Evolutionary conservation across 2,888 invertebrate species (phyloP).

Genomic region (Pecten maximus): DNA sequence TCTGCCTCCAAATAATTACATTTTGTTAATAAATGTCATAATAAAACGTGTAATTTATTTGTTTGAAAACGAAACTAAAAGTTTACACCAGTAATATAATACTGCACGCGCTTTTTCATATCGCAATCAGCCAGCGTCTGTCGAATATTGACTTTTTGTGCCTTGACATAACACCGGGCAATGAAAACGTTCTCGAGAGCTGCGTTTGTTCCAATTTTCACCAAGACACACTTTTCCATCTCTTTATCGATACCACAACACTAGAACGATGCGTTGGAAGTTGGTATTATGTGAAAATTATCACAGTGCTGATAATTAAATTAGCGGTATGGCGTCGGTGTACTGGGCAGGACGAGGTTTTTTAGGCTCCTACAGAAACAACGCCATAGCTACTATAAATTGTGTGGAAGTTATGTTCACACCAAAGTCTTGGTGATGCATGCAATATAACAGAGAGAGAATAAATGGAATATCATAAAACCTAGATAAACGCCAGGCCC

Average conservation of each 20-base stretch:
- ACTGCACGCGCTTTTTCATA: slow-evolving; percentile 12
- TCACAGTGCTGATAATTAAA: slow-evolving; percentile 40
- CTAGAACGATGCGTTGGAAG: slow-evolving; percentile 13
- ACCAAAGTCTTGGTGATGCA: background rate
- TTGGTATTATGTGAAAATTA: slow-evolving; percentile 42
- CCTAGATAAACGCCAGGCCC: background rate
- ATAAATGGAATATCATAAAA: slow-evolving; percentile 1
- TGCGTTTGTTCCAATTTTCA: slow-evolving; percentile 17
- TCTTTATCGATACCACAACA: slow-evolving; percentile 33
- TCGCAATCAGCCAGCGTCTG: slow-evolving; percentile 21
- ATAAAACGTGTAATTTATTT: slow-evolving; percentile 25
- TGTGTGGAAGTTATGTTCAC: slow-evolving; percentile 17
- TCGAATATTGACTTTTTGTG: slow-evolving; percentile 30
- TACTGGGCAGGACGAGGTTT: background rate
- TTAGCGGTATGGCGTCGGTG: slow-evolving; percentile 44
- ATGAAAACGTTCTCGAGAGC: background rate
- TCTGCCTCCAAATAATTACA: background rate
- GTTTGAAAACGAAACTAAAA: slow-evolving; percentile 20
- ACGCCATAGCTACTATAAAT: slow-evolving; percentile 20
- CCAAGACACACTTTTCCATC: slow-evolving; percentile 12
- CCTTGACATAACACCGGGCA: background rate
- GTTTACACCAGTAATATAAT: background rate
- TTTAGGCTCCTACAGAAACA: slow-evolving; percentile 14
- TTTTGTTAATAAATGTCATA: slow-evolving; percentile 17
- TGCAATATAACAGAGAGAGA: background rate